A percentile compares a stretch with the other conserved stretches of the same genome.
Evolutionary conservation across 2,797 vertebrate species (phyloP).

Genomic region (Perodicticus potto): DNA sequence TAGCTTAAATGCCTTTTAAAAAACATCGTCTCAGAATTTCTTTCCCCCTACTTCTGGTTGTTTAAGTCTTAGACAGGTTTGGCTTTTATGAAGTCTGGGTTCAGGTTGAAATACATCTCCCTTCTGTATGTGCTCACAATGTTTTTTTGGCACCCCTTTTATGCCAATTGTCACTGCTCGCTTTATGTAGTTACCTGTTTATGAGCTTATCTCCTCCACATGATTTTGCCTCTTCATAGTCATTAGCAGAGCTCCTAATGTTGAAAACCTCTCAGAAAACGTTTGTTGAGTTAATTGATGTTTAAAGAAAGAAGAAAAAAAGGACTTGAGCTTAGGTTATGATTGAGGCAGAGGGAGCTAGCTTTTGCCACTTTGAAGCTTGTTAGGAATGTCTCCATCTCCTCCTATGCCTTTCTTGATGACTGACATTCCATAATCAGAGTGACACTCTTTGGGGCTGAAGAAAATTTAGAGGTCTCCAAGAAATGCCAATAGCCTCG

Average conservation of each 20-base stretch:
- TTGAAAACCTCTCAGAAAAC: slow-evolving; percentile 2
- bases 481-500: background rate
- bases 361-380: slow-evolving; percentile 5
- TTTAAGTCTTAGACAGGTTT: slow-evolving; percentile 6
- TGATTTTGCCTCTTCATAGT: slow-evolving; percentile 34
- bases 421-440: background rate
- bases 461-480: slow-evolving; percentile 33
- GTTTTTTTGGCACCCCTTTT: background rate
- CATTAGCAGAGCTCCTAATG: background rate
- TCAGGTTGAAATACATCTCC: background rate
- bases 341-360: background rate
- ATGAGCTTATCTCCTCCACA: background rate
- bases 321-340: background rate
- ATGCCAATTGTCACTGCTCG: background rate
- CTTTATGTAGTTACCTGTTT: slow-evolving; percentile 21
- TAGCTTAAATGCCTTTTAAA: background rate
- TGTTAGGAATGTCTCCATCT: background rate
- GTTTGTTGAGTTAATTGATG: background rate
- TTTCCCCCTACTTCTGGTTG: background rate
- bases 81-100: background rate
- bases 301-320: background rate
- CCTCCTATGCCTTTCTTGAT: background rate
- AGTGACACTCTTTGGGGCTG: background rate
- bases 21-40: slow-evolving; percentile 33
- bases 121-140: background rate